phyloP scores from a whole-genome alignment of 2,113 vertebrate species.

The Spermophilus dauricus region DNA sequence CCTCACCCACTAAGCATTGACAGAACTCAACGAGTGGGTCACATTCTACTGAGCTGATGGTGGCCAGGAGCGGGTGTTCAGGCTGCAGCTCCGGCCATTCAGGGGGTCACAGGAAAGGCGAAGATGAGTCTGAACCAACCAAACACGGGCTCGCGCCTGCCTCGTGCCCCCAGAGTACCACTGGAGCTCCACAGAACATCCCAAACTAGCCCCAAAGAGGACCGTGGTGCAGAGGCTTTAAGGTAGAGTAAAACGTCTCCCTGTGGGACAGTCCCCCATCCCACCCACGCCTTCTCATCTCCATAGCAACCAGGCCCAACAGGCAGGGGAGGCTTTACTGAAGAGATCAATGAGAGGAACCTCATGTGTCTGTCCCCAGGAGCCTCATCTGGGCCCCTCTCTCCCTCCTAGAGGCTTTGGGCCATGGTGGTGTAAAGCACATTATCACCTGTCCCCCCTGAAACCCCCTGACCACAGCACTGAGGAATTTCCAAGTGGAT shows the following conservation, averaged over 20 bases:
- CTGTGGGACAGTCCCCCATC: background rate
- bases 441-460: background rate
- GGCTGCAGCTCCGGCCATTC: background rate
- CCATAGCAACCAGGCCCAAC: background rate
- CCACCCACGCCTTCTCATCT: background rate
- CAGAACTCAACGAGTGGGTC: background rate
- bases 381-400: background rate
- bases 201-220: background rate
- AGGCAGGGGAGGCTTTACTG: background rate
- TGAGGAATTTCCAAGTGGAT: background rate
- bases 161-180: background rate
- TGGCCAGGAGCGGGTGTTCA: background rate
- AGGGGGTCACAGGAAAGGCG: background rate
- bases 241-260: background rate
- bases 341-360: background rate
- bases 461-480: background rate
- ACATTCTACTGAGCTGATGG: background rate
- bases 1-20: background rate
- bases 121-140: background rate
- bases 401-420: background rate
- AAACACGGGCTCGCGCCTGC: background rate
- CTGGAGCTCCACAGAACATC: background rate
- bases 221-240: background rate
- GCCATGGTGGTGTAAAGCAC: background rate
- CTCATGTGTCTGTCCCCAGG: background rate